A percentile compares a stretch with the other conserved stretches of the same genome.
Evolutionary conservation across 2,888 invertebrate species (phyloP).

Genomic region (Melikaiella ostensackeni): DNA sequence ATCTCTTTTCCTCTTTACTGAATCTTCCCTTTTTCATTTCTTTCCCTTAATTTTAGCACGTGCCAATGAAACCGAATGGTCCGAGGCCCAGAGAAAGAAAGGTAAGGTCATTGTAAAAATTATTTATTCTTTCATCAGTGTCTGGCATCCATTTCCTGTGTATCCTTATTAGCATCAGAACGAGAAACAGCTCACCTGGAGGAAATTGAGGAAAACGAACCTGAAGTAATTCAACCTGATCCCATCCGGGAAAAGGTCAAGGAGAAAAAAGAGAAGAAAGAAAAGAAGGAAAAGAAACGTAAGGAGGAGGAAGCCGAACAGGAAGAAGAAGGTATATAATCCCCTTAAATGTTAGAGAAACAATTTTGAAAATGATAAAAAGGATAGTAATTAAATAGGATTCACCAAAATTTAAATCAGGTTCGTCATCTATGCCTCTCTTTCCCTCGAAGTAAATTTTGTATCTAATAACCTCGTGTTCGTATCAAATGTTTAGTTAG

Average conservation of each 20-base stretch:
- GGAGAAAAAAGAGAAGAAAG: conserved; percentile 57
- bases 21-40: conserved; percentile 22
- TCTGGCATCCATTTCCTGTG: conserved; percentile 47
- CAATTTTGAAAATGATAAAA: neutral
- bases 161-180: conserved; percentile 53
- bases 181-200: conserved; percentile 49
- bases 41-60: conserved; percentile 67
- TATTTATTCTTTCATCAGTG: conserved; percentile 18
- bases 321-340: conserved; percentile 44
- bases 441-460: neutral
- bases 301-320: conserved; percentile 47
- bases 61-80: conserved; percentile 64
- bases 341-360: neutral
- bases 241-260: conserved; percentile 57
- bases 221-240: conserved; percentile 51
- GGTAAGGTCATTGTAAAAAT: conserved; percentile 55
- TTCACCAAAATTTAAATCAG: neutral
- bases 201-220: conserved; percentile 42
- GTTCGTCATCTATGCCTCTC: neutral
- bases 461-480: conserved; percentile 3
- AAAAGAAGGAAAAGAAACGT: conserved; percentile 52
- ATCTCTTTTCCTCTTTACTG: neutral
- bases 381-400: neutral
- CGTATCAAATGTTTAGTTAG: neutral
- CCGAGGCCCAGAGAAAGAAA: conserved; percentile 50